Conservation (phyloP, 2,888 invertebrate species). For the Hemaris fuciformis region DNA sequence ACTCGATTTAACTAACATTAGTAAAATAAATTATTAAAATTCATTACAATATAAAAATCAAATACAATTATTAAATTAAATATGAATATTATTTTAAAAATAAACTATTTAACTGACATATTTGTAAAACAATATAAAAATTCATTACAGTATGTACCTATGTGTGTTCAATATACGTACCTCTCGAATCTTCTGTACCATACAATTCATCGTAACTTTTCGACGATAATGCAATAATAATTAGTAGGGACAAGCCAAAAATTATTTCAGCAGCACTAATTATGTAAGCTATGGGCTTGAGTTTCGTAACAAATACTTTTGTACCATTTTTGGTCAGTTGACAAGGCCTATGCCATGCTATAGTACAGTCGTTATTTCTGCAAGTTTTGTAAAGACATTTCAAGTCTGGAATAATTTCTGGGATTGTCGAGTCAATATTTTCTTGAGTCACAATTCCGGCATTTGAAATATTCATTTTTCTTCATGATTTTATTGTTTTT, state of each 20-base stretch:
- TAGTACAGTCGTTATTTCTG: background rate
- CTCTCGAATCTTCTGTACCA: slow-evolving; percentile 12
- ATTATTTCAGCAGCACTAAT: background rate
- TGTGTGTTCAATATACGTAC: no score
- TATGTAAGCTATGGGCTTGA: background rate
- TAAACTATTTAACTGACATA: no score
- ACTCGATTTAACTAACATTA: no score
- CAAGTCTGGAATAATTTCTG: background rate
- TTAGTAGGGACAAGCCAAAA: background rate
- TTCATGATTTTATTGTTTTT: background rate
- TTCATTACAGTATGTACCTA: no score
- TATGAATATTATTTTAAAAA: no score
- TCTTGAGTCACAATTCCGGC: background rate
- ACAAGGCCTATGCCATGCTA: background rate
- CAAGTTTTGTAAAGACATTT: background rate
- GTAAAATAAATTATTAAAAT: no score
- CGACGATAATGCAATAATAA: background rate
- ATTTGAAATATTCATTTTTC: background rate
- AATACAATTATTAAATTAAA: no score
- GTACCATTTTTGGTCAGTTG: background rate
- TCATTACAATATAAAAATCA: no score
- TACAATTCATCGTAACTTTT: background rate
- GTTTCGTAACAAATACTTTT: background rate
- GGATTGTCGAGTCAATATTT: background rate
- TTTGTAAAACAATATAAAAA: no score